Percentiles rank a stretch among this genome's conserved stretches.
Conservation (phyloP, 2,113 vertebrate species). For the Callospermophilus lateralis region DNA sequence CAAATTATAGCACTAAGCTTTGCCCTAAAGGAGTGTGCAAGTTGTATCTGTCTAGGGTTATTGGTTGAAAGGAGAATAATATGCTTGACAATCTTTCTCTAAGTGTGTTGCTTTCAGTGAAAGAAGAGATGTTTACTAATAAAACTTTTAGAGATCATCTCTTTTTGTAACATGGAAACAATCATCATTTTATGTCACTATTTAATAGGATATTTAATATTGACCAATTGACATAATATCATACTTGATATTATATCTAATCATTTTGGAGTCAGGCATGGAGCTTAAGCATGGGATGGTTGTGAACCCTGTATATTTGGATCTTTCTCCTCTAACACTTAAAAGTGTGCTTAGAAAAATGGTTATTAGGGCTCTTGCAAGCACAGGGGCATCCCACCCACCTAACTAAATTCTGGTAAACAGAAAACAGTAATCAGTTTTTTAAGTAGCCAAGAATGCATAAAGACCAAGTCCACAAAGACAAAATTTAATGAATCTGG, state of each 20-base stretch:
- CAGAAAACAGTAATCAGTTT: conserved; percentile 15
- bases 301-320: not conserved
- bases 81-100: not conserved
- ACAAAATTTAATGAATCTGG: not conserved
- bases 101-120: conserved; percentile 2
- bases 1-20: not conserved
- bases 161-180: conserved; percentile 20
- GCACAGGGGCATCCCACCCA: not conserved
- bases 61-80: conserved; percentile 32
- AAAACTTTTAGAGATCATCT: not conserved
- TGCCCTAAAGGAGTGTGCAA: conserved; percentile 17
- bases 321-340: not conserved
- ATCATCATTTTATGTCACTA: not conserved
- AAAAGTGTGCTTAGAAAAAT: not conserved
- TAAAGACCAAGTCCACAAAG: conserved; percentile 21
- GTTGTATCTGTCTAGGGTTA: not conserved
- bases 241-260: not conserved
- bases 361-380: not conserved
- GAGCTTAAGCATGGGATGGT: not conserved
- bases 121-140: conserved; percentile 4
- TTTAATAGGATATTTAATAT: conserved; percentile 14
- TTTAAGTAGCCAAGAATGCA: not conserved
- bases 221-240: not conserved
- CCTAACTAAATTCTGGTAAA: conserved; percentile 1
- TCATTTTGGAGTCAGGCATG: not conserved